Base-by-base conservation (phyloP, 2,113 vertebrate genomes). In the Shinisaurus crocodilurus region DNA sequence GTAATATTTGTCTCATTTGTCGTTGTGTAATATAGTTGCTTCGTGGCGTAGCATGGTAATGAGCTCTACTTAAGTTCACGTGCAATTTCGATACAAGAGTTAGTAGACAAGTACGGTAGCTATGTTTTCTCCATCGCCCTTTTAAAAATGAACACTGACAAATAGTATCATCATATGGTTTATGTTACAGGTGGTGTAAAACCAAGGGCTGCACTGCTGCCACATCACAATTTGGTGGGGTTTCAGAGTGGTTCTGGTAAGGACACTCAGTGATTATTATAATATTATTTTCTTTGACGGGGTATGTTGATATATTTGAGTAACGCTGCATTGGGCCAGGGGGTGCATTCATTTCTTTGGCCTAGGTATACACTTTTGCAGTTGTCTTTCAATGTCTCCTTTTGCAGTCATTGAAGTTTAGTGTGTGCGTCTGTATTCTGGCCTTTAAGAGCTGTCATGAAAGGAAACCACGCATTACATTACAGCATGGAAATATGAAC, bases 211-310 rank as follows among this genome's bases (percentile, higher is more conserved):
- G 93, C 54, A 96, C 94, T 96, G 94, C 94, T 96, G 93, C 93
- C 93, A 92, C 90, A 96, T 96, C 96, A 92, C 95, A 96, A 4
- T 96, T 95, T 95, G 96, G 96, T 96, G 95, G 87, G 95, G 94
- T 96, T 96, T 96, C 95, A 97, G 93, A 96, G 93, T 95, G 95
- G 93, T 95, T 96, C 96, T 96, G 95, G 95, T 97, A 95, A 96
- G 94, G 94, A 94, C 93, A 43, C 94, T 95, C 95, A 92, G 95
- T 95, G 93, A 94, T 96, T 96, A 95, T 95, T 95, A 67, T 95
- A 60, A 48, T 70, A 40, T 70, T 89, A 7, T 43, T 29, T 83
- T 27, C 32, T 32, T 43, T 70, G 69, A 88, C 94, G 83, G 90
- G 89, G 90, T 86, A 83, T 76, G 85, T 88, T 86, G 85, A 90